A percentile compares a stretch with the other conserved stretches of the same genome.
Evolutionary conservation across 2,797 vertebrate species (phyloP).

Genomic region (Stomatorhinus walkeri): DNA sequence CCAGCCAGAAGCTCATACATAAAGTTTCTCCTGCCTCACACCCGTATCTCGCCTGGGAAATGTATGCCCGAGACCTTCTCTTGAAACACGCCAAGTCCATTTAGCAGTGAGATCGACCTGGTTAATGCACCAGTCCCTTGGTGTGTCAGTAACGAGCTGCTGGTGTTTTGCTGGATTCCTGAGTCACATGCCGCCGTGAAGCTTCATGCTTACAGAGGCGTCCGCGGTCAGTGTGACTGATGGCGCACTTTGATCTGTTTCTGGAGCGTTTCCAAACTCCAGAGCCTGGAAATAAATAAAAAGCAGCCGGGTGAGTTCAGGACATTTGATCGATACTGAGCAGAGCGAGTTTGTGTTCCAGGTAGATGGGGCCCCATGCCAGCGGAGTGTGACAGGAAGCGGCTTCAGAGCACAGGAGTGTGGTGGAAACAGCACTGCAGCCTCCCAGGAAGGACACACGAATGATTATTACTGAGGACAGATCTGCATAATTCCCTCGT

Average conservation of each 20-base stretch:
- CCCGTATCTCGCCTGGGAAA: neutral
- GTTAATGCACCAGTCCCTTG: neutral
- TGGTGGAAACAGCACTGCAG: neutral
- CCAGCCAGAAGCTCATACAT: neutral
- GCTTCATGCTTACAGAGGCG: neutral
- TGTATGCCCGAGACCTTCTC: neutral
- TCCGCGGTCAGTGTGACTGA: neutral
- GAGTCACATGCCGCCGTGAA: neutral
- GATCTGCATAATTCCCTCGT: neutral
- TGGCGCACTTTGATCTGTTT: neutral
- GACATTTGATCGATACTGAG: neutral
- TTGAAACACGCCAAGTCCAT: neutral
- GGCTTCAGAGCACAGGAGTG: neutral
- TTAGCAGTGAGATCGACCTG: neutral
- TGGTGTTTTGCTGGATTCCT: neutral
- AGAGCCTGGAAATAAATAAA: neutral
- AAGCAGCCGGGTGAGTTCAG: neutral
- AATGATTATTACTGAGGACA: neutral
- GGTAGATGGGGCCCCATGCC: neutral
- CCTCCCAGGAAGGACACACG: neutral
- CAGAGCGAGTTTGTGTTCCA: neutral
- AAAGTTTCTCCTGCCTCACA: neutral
- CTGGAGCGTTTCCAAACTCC: neutral
- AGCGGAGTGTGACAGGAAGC: neutral
- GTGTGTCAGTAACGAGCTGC: neutral